A percentile compares a stretch with the other conserved stretches of the same genome.
Evolutionary conservation across 2,888 invertebrate species (phyloP).

Genomic region (Phaedon cochleariae): DNA sequence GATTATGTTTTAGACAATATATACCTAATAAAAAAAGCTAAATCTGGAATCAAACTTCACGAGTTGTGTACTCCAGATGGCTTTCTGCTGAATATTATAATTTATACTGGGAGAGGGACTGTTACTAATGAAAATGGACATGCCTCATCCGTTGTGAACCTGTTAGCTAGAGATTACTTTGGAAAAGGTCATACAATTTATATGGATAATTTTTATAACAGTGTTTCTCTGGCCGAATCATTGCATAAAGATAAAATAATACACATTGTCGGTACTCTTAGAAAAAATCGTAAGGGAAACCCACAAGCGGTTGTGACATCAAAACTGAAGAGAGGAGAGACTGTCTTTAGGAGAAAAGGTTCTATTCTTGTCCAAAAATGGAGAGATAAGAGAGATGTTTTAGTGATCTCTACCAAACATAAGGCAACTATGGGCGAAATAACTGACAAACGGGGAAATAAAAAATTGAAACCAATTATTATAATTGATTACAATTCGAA

Average conservation of each 20-base stretch:
- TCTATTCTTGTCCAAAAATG: background rate
- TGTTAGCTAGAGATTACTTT: no score
- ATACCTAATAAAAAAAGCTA: no score
- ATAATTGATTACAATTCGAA: background rate
- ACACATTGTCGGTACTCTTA: no score
- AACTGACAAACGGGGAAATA: background rate
- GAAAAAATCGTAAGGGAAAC: background rate
- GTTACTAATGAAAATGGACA: background rate
- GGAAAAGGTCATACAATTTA: background rate
- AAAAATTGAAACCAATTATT: background rate
- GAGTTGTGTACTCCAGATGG: background rate
- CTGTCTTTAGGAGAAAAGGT: background rate
- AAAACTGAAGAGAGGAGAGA: background rate
- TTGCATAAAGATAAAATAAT: background rate
- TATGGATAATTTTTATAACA: background rate
- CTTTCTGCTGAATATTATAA: background rate
- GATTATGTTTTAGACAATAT: no score
- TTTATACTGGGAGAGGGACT: background rate
- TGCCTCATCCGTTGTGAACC: background rate
- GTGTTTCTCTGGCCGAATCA: background rate
- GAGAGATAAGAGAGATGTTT: background rate
- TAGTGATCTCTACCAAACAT: background rate
- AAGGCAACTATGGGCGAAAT: background rate
- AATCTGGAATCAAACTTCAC: background rate
- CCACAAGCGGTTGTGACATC: background rate